These are phyloP conservation scores for Nothocercus julius DNA, from an alignment of 2,113 vertebrate species.

Conservation along the genomic window DNA sequence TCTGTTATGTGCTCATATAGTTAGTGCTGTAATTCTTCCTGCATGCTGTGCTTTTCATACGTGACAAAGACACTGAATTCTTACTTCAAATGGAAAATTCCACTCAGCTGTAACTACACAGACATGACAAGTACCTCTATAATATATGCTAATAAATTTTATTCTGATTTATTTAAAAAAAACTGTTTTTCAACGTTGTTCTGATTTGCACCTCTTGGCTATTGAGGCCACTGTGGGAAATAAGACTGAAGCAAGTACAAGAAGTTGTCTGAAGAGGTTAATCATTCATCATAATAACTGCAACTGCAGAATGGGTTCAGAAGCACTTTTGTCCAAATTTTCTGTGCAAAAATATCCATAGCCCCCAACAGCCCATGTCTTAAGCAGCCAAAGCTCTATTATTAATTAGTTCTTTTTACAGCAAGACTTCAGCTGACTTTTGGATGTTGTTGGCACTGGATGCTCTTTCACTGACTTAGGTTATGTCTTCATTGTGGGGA, in stretches of 20 bases:
- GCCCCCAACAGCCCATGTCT: neutral
- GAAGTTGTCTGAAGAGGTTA: conserved; percentile 8
- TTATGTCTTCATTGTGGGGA: neutral
- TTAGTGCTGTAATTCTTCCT: neutral
- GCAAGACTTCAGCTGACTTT: neutral
- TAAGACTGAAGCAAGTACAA: neutral
- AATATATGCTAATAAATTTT: neutral
- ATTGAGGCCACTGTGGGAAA: neutral
- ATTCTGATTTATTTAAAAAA: neutral
- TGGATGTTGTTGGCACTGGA: neutral
- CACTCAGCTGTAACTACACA: neutral
- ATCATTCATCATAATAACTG: neutral
- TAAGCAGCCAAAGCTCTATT: neutral
- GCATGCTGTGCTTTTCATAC: accelerated
- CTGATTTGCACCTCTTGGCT: neutral
- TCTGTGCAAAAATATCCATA: neutral
- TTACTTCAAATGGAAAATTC: conserved; percentile 10
- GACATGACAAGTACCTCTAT: neutral
- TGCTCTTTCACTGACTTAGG: neutral
- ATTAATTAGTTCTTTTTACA: conserved; percentile 19
- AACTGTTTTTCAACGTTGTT: neutral
- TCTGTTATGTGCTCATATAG: neutral
- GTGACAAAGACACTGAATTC: neutral
- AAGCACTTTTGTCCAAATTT: neutral
- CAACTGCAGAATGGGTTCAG: neutral